These are phyloP conservation scores for Vicugna pacos DNA, from an alignment of 2,113 vertebrate genomes.

Conservation along the genomic window DNA sequence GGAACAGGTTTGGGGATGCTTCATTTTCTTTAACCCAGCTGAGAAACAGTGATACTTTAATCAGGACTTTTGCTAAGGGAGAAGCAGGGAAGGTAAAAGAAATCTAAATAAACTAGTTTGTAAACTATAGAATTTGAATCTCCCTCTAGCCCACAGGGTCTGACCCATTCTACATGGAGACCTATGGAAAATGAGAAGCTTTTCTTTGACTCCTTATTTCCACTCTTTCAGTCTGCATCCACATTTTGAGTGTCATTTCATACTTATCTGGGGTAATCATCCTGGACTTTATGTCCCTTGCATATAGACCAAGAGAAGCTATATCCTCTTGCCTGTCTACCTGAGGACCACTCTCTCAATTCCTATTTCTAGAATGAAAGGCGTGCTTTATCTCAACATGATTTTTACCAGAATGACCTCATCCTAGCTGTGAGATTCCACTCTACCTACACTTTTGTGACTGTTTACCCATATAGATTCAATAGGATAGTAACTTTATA, in stretches of 20 bases:
- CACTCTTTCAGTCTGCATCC: background rate
- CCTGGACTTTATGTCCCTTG: conserved; percentile 2
- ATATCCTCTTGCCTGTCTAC: background rate
- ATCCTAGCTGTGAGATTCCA: background rate
- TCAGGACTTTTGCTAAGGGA: background rate
- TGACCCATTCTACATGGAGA: background rate
- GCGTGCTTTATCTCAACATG: background rate
- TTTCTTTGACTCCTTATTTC: background rate
- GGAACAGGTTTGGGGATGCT: background rate
- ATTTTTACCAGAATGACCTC: background rate
- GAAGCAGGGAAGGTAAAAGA: background rate
- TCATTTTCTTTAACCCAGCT: conserved; percentile 15
- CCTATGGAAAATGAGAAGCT: background rate
- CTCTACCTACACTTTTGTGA: background rate
- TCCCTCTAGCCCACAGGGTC: background rate
- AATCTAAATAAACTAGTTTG: background rate
- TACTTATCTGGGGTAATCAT: background rate
- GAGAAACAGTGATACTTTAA: conserved; percentile 2
- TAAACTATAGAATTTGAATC: background rate
- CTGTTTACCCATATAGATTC: background rate
- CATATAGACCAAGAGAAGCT: background rate
- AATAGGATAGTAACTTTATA: background rate
- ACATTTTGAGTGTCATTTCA: background rate
- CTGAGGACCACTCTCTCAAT: background rate
- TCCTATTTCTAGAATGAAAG: conserved; percentile 31